Evolutionary conservation across 2,113 vertebrate genomes (phyloP).

Genomic region (Neolamprologus tretocephalus): DNA sequence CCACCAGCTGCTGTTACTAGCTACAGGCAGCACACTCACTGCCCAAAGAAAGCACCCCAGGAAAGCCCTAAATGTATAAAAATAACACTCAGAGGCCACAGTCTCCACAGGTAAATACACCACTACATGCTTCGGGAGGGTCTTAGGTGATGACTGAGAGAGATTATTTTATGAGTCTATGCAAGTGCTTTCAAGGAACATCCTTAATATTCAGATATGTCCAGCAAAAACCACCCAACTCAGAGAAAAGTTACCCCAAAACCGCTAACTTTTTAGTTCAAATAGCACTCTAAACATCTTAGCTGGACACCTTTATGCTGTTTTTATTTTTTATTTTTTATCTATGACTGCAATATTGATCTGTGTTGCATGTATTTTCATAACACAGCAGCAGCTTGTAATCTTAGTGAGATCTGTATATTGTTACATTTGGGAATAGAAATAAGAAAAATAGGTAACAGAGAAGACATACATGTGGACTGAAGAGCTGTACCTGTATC

Average conservation of each 20-base stretch:
- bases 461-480: background rate
- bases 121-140: background rate
- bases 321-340: background rate
- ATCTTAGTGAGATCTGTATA: background rate
- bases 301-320: background rate
- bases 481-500: constrained; percentile 77
- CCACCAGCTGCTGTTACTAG: background rate
- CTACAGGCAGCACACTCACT: background rate
- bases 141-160: background rate
- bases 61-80: background rate
- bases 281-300: background rate
- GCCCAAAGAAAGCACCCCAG: background rate
- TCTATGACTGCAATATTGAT: background rate
- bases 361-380: background rate
- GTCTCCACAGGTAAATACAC: background rate
- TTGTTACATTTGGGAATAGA: background rate
- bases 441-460: background rate
- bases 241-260: background rate
- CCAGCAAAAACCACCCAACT: background rate
- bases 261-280: background rate
- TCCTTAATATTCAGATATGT: background rate
- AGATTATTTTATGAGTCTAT: background rate
- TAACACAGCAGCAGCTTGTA: background rate
- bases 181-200: background rate
- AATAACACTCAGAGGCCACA: background rate